Evolutionary conservation across 2,113 vertebrate genomes (phyloP).

Genomic region (Eclectus roratus): DNA sequence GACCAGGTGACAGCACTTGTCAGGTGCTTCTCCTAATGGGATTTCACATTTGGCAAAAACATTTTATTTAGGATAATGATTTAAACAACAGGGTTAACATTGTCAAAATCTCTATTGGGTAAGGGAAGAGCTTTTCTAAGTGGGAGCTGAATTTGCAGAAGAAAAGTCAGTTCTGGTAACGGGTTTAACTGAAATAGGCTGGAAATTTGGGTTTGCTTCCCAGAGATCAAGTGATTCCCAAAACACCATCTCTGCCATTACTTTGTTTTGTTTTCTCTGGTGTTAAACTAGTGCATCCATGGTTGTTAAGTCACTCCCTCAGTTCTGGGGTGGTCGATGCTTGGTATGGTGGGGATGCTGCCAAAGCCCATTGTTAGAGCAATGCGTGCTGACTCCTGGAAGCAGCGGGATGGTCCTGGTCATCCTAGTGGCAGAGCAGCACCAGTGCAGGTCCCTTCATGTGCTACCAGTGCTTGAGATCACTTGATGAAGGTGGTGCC

Average conservation of each 20-base stretch:
- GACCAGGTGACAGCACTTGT: neutral
- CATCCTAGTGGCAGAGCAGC: neutral
- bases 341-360: rapidly evolving
- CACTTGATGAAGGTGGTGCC: rapidly evolving
- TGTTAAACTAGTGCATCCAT: neutral
- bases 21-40: neutral
- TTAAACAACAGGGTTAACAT: neutral
- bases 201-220: neutral
- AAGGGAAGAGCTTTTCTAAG: neutral
- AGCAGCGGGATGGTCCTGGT: rapidly evolving
- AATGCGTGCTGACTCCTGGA: rapidly evolving
- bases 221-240: neutral
- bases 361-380: rapidly evolving
- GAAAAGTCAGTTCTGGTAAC: neutral
- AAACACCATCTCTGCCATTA: neutral
- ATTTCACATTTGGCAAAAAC: neutral
- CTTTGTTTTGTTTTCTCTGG: neutral
- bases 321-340: rapidly evolving
- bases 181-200: neutral
- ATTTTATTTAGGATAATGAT: neutral
- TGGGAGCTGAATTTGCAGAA: rapidly evolving
- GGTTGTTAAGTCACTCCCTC: neutral
- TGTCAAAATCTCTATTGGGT: neutral
- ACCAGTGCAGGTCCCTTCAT: neutral
- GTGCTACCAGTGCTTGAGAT: rapidly evolving